Evolutionary conservation across 1,140 invertebrate species (phyloP), one percentile per base, ranked within the genome.

Genomic region (Musca vetustissima): DNA sequence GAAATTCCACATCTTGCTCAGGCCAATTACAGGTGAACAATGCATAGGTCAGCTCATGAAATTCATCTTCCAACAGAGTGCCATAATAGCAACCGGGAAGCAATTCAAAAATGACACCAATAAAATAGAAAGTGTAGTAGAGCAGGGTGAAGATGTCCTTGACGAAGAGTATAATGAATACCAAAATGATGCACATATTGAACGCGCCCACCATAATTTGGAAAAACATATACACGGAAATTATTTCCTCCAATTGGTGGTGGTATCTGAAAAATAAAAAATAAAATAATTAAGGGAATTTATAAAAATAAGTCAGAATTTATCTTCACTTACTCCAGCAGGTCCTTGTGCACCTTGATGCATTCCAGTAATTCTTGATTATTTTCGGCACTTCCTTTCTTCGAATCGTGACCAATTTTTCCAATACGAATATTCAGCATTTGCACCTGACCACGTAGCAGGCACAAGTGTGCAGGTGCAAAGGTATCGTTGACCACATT

Each of bases 151-250:
- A 65, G 9, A 28, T 13, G 28, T 69, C 61, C 13, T 9, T 25
- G 2, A 64, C 59, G 47, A 52, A 69, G 7, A 69, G 61, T 24
- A 69, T 28, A 17, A 65, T 17, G 22, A 64, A 69, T 6, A 55
- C 61, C 11, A 69, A 43, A n/a, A 64, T 32, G 15, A 52, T 4
- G 15, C 49, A 61, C 49, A 69, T 53, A 65, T 43, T 48, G 17
- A 69, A 22, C 14, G 48, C 53, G 1, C 52, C 47, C 1, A 61
- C 32, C 9, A 65, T 22, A 21, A 69, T 64, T n/a, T 65, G 68
- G 9, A 53, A 15, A 25, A 69, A 69, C 57, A 69, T 72, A 1
- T 75, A 69, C 0, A 14, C 7, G 28, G 74, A 74, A 11, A 79
- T 71, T 1, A 69, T 71, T 14, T 67, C 25, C 1, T 47, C 22